Evolutionary conservation across 92 coral and sea anemone species (phyloP).

Genomic region (Blastomussa wellsi): DNA sequence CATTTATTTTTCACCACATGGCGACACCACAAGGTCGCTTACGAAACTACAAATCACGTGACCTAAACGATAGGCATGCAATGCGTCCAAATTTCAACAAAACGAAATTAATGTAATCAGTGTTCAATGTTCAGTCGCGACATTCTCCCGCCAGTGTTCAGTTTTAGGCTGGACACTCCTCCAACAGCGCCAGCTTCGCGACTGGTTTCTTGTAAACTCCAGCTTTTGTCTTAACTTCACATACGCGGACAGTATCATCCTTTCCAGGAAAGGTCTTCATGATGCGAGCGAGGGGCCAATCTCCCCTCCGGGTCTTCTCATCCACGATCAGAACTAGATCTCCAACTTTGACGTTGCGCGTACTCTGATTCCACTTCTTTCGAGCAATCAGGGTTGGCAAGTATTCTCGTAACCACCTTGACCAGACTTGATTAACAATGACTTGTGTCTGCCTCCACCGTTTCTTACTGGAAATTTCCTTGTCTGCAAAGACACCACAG

Average conservation of each 20-base stretch:
- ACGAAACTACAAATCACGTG: not conserved
- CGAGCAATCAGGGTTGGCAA: conserved; percentile 51
- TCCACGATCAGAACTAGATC: conserved; percentile 53
- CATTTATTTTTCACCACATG: too few species aligned
- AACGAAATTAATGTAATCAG: not conserved
- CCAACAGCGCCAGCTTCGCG: too few species aligned
- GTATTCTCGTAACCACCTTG: conserved; percentile 39
- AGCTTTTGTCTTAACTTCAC: too few species aligned
- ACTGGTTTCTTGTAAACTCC: too few species aligned
- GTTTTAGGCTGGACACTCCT: too few species aligned
- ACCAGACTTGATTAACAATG: conserved; percentile 42
- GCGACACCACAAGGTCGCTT: not conserved
- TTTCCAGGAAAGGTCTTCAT: too few species aligned
- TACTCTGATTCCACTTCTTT: conserved; percentile 47
- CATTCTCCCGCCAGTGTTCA: too few species aligned
- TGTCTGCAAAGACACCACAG: too few species aligned
- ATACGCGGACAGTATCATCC: too few species aligned
- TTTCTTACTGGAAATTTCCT: too few species aligned
- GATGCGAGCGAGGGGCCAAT: too few species aligned
- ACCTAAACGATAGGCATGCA: not conserved
- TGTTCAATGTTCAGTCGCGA: too few species aligned
- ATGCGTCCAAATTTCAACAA: not conserved
- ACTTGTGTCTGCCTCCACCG: conserved; percentile 32
- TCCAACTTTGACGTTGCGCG: conserved; percentile 27
- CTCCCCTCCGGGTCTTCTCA: conserved; percentile 32